Conservation (phyloP, 2,113 vertebrate species). For the Scalopus aquaticus region DNA sequence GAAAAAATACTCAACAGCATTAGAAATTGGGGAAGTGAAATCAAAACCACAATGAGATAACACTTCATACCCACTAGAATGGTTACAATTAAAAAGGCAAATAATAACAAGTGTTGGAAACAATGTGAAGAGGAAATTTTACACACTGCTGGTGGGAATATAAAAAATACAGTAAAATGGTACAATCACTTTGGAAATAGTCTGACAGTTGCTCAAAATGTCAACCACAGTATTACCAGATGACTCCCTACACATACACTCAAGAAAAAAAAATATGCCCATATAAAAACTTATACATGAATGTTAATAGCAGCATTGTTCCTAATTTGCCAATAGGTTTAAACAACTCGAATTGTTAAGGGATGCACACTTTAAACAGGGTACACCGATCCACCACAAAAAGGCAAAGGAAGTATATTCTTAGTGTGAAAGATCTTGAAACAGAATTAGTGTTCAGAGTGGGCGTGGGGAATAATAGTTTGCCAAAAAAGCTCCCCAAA, state of each 20-base stretch:
- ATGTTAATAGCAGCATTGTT: not conserved
- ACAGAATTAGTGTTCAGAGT: too few species aligned
- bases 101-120: not conserved
- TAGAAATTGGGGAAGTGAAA: not conserved
- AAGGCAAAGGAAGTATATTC: too few species aligned
- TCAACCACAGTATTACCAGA: not conserved
- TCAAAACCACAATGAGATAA: not conserved
- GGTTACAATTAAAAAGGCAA: constrained; percentile 3
- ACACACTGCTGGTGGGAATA: not conserved
- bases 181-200: not conserved
- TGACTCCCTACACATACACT: not conserved
- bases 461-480: too few species aligned
- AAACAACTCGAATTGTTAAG: too few species aligned
- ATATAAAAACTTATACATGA: not conserved
- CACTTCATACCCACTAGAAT: not conserved
- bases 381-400: too few species aligned
- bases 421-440: too few species aligned
- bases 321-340: not conserved
- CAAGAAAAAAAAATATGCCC: not conserved
- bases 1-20: not conserved
- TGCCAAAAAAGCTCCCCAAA: too few species aligned
- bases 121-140: not conserved
- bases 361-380: too few species aligned
- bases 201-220: not conserved
- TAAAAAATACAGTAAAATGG: not conserved